Evolutionary conservation across 2,797 vertebrate species (phyloP).

Genomic region (Micrastur ruficollis): DNA sequence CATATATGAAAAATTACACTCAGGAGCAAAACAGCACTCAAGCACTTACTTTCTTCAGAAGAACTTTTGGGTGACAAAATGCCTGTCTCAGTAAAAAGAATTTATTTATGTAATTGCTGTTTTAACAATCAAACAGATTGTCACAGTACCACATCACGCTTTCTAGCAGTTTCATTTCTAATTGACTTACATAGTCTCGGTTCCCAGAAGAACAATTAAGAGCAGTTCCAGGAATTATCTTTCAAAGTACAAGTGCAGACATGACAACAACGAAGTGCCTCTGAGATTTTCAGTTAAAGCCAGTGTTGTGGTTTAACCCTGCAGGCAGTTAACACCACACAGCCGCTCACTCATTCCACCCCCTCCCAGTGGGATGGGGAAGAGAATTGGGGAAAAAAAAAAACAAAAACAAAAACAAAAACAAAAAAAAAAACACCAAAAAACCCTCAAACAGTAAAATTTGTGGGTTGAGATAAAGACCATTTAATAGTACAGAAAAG

Average conservation of each 20-base stretch:
- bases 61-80: neutral
- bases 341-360: too few species aligned
- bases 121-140: neutral
- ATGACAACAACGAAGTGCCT: accelerated
- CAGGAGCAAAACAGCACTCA: neutral
- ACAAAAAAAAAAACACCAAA: too few species aligned
- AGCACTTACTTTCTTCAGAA: neutral
- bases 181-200: neutral
- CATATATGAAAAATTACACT: neutral
- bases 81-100: neutral
- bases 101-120: neutral
- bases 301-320: too few species aligned
- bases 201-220: neutral
- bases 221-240: neutral
- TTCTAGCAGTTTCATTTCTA: neutral
- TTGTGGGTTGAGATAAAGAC: too few species aligned
- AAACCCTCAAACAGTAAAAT: too few species aligned
- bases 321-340: too few species aligned
- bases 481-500: too few species aligned
- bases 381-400: too few species aligned
- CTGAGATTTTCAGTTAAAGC: neutral
- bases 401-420: too few species aligned
- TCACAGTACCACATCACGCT: neutral
- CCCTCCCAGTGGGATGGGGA: too few species aligned
- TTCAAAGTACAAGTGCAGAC: neutral